These are phyloP conservation scores for Nothocercus julius DNA, from an alignment of 2,113 vertebrate genomes.

Conservation along the genomic window DNA sequence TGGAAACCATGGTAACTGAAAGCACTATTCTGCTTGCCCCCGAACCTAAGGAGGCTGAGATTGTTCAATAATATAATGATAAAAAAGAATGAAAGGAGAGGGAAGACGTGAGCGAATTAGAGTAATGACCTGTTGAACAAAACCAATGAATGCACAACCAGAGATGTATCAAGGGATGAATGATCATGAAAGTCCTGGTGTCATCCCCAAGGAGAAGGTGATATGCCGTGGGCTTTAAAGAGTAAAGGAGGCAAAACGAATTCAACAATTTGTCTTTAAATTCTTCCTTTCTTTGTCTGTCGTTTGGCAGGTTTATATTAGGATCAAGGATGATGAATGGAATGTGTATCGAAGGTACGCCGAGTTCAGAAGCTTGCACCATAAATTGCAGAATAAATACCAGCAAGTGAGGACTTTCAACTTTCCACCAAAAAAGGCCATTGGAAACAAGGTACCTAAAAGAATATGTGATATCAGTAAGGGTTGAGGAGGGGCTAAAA, in stretches of 20 bases:
- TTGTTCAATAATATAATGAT: not conserved
- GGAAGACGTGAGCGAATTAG: not conserved
- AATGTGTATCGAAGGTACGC: constrained; percentile 96
- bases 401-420: constrained; percentile 90
- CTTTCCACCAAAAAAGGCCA: constrained; percentile 98
- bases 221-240: not conserved
- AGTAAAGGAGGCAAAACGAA: not conserved
- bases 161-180: not conserved
- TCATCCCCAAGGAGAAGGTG: not conserved
- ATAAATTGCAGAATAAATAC: constrained; percentile 86
- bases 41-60: not conserved
- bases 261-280: not conserved
- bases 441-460: constrained; percentile 93
- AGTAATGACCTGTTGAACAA: not conserved
- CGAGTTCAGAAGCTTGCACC: constrained; percentile 92
- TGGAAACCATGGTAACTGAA: constrained; percentile 33
- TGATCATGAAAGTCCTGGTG: not conserved
- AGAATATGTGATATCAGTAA: not conserved
- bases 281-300: not conserved
- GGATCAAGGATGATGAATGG: constrained; percentile 98
- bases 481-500: not conserved
- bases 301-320: constrained; percentile 89
- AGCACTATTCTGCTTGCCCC: not conserved
- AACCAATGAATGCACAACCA: not conserved
- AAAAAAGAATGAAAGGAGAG: not conserved